Evolutionary conservation across 37 sponge, comb jelly and placozoan species (phyloP).

Genomic region (Halichondria panicea): DNA sequence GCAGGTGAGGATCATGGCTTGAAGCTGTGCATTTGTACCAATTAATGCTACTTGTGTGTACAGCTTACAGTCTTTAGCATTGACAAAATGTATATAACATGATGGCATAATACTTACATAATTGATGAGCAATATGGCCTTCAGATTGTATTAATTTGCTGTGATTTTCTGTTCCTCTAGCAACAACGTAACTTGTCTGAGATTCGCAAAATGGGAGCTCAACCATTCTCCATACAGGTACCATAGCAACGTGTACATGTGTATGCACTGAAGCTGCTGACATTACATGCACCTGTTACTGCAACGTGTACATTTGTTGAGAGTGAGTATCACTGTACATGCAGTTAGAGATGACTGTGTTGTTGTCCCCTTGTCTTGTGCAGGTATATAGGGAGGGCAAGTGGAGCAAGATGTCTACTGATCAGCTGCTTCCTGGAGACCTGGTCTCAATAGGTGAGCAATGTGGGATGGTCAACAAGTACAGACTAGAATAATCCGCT

Average conservation of each 20-base stretch:
- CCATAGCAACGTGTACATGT: not conserved
- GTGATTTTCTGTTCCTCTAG: slow-evolving; percentile 47
- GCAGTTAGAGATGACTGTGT: not conserved
- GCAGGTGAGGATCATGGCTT: slow-evolving; percentile 61
- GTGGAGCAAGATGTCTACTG: slow-evolving; percentile 75
- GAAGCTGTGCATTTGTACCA: too few relatives aligned
- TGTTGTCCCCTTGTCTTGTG: slow-evolving; percentile 4
- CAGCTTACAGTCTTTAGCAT: too few relatives aligned
- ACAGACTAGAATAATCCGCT: too few relatives aligned
- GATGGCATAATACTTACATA: too few relatives aligned
- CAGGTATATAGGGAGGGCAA: slow-evolving; percentile 72
- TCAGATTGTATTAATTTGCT: too few relatives aligned
- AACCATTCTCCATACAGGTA: slow-evolving; percentile 53
- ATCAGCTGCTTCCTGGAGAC: slow-evolving; percentile 91
- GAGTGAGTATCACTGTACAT: not conserved
- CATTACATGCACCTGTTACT: not conserved
- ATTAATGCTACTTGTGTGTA: too few relatives aligned
- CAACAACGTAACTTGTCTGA: slow-evolving; percentile 84
- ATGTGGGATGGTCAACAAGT: too few relatives aligned
- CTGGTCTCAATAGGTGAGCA: slow-evolving; percentile 75
- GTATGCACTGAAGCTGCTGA: not conserved
- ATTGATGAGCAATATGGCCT: too few relatives aligned
- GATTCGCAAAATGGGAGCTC: slow-evolving; percentile 83
- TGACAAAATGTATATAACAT: too few relatives aligned
- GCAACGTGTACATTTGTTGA: not conserved